A percentile compares a stretch with the other conserved stretches of the same genome.
Conservation (phyloP, 2,888 invertebrate species). For the Synanthedon andrenaeformis region DNA sequence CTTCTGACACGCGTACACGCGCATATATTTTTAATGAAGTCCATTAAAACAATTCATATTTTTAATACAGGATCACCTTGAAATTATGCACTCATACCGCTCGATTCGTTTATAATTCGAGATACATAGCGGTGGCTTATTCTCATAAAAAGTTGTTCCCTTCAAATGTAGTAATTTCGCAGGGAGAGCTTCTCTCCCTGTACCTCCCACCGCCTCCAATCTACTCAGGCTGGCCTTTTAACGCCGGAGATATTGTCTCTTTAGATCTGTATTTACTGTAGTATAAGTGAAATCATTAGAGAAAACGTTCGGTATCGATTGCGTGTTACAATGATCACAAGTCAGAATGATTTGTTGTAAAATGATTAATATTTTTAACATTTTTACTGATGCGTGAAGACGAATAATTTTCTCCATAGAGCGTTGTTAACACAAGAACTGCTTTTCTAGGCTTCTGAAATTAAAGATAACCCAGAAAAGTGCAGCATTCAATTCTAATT, state of each 20-base stretch:
- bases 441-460: too few species aligned
- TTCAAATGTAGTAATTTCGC: constrained; percentile 69
- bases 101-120: constrained; percentile 61
- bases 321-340: constrained; percentile 3
- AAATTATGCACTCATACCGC: constrained; percentile 4
- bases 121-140: constrained; percentile 66
- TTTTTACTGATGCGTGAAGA: too few species aligned
- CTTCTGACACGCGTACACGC: too few species aligned
- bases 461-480: too few species aligned
- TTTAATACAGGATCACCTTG: not conserved
- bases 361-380: too few species aligned
- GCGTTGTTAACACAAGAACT: too few species aligned
- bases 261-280: constrained; percentile 63
- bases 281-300: constrained; percentile 38
- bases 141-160: constrained; percentile 70
- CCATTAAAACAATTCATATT: too few species aligned
- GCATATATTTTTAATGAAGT: too few species aligned
- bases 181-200: constrained; percentile 33
- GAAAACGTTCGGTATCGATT: constrained; percentile 13
- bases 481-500: too few species aligned
- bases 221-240: constrained; percentile 64
- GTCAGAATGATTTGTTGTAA: not conserved
- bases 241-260: constrained; percentile 68
- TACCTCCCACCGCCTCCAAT: constrained; percentile 30
- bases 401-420: too few species aligned